These are phyloP conservation scores for Anthoscopus minutus DNA, from an alignment of 2,113 vertebrate species.

Conservation along the genomic window DNA sequence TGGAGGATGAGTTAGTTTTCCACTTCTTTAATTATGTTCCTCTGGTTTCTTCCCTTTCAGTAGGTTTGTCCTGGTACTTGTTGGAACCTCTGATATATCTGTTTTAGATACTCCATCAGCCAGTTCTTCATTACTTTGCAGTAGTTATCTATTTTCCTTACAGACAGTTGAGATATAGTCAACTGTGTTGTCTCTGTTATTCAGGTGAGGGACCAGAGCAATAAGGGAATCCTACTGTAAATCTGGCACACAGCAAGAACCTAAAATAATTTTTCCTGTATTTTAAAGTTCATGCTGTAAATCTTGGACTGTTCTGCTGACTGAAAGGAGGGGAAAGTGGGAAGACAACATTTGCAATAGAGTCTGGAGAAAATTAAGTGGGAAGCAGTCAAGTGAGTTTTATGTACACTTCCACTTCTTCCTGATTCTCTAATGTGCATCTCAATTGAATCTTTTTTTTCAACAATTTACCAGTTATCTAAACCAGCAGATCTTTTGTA, in stretches of 20 bases:
- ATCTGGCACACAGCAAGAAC: neutral
- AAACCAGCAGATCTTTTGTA: neutral
- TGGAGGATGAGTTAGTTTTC: neutral
- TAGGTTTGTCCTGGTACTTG: neutral
- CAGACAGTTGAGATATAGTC: neutral
- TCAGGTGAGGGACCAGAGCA: neutral
- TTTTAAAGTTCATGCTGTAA: neutral
- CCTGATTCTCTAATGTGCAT: neutral
- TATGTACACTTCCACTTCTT: neutral
- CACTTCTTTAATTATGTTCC: neutral
- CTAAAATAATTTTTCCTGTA: neutral
- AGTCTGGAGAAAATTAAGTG: neutral
- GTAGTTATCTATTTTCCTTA: neutral
- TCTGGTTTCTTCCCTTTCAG: neutral
- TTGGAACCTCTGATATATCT: neutral
- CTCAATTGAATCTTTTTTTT: neutral
- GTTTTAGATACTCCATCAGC: neutral
- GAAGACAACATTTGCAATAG: neutral
- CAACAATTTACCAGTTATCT: neutral
- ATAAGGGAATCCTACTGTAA: neutral
- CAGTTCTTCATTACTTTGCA: neutral
- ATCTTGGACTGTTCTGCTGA: neutral
- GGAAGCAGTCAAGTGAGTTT: neutral
- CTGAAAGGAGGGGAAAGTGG: neutral
- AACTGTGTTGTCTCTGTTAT: neutral